Evolutionary conservation across 2,113 vertebrate species (phyloP).

Genomic region (Corythornis madagascariensis): DNA sequence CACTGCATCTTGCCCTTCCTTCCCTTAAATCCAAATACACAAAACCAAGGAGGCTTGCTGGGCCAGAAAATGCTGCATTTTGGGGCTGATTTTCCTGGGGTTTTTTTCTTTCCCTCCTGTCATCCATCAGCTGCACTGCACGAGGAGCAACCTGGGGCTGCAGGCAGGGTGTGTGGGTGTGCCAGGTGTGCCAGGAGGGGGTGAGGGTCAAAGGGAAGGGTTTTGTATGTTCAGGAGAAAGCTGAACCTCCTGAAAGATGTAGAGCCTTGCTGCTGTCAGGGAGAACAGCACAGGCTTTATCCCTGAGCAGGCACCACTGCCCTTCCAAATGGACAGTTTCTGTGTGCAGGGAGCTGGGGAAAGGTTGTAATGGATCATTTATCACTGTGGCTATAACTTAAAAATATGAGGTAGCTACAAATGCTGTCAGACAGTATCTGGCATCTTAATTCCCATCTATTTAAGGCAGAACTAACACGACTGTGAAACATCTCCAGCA

Average conservation of each 20-base stretch:
- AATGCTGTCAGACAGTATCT: neutral
- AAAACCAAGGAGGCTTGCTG: neutral
- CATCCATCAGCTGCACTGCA: too few relatives aligned
- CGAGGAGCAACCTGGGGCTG: neutral
- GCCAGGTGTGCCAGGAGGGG: neutral
- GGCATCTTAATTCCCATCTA: neutral
- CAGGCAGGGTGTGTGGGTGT: neutral
- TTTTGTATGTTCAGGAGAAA: neutral
- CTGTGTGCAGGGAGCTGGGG: neutral
- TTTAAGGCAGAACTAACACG: neutral
- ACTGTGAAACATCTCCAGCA: neutral
- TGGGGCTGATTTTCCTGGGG: neutral
- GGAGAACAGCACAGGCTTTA: neutral
- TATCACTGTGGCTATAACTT: neutral
- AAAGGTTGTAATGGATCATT: neutral
- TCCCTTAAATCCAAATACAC: neutral
- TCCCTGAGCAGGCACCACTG: neutral
- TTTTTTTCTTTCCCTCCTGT: neutral
- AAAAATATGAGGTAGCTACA: neutral
- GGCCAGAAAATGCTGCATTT: neutral
- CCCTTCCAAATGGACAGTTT: neutral
- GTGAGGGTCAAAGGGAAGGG: neutral
- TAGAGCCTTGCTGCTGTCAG: neutral
- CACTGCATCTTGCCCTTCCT: neutral
- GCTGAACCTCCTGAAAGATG: neutral